A percentile compares a stretch with the other conserved stretches of the same genome.
These are phyloP conservation scores for Platichthys stellatus DNA, from an alignment of 2,113 vertebrate genomes.

Conservation along the genomic window DNA sequence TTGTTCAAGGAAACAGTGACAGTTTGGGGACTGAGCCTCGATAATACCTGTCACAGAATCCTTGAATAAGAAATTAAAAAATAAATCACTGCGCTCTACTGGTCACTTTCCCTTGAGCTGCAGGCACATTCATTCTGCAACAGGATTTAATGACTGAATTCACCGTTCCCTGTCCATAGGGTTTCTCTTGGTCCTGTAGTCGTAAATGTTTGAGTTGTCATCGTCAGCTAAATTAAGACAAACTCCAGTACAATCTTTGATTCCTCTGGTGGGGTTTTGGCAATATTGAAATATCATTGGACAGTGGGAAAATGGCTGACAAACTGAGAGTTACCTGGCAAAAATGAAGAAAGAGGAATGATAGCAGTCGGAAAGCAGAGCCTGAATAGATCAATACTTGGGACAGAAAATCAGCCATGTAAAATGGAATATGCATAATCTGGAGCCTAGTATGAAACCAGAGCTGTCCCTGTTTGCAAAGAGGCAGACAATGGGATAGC, in stretches of 20 bases:
- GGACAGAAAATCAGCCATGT: slow-evolving; percentile 36
- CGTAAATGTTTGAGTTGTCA: background rate
- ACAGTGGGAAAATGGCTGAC: background rate
- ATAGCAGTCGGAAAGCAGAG: slow-evolving; percentile 1
- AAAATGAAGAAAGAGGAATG: background rate
- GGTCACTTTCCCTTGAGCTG: slow-evolving; percentile 23
- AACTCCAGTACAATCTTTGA: background rate
- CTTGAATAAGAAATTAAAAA: slow-evolving; percentile 39
- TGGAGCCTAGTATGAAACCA: slow-evolving; percentile 54
- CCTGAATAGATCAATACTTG: slow-evolving; percentile 7
- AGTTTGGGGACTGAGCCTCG: slow-evolving; percentile 19
- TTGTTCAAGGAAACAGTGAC: slow-evolving; percentile 46
- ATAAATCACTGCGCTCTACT: slow-evolving; percentile 15
- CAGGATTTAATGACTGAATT: slow-evolving; percentile 26
- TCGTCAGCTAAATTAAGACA: background rate
- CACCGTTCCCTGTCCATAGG: background rate
- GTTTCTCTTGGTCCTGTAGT: background rate
- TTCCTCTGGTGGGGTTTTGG: background rate
- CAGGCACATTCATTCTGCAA: background rate
- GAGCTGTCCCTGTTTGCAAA: slow-evolving; percentile 57
- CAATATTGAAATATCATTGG: slow-evolving; percentile 2
- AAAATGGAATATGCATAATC: slow-evolving; percentile 52
- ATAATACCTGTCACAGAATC: slow-evolving; percentile 46
- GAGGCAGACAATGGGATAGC: slow-evolving; percentile 62
- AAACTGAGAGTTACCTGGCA: background rate